Conservation (phyloP, 1,140 invertebrate species). For the Helicoverpa armigera region DNA sequence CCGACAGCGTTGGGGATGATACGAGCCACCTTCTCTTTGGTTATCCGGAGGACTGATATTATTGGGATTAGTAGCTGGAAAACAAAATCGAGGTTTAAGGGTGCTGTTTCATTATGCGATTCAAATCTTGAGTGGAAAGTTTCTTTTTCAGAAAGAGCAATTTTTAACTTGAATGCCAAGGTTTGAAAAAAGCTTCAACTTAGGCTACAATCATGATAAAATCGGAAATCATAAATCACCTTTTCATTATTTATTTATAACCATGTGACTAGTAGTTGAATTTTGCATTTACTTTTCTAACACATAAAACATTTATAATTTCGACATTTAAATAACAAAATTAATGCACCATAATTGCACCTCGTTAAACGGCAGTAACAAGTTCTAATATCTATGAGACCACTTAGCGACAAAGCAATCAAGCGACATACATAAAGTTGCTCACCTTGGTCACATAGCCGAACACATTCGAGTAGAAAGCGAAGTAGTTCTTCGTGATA, state of each 20-base stretch:
- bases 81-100: not conserved
- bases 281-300: too few species aligned
- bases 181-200: too few species aligned
- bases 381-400: not conserved
- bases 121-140: too few species aligned
- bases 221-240: too few species aligned
- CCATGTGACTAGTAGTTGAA: not conserved
- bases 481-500: conserved; percentile 97
- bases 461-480: conserved; percentile 98
- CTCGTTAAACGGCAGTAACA: too few species aligned
- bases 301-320: too few species aligned
- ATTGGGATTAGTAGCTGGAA: conserved; percentile 93
- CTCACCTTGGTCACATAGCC: conserved; percentile 96
- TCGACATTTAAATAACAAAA: too few species aligned
- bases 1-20: conserved; percentile 97
- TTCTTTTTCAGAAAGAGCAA: too few species aligned
- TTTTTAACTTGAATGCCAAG: too few species aligned
- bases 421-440: conserved; percentile 27
- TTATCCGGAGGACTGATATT: conserved; percentile 93
- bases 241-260: not conserved
- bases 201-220: too few species aligned
- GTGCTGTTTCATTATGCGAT: too few species aligned
- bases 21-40: conserved; percentile 96
- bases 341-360: not conserved
- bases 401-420: not conserved